Base-by-base conservation (phyloP, 1,140 invertebrate species). In the Brachionus manjavacas region DNA sequence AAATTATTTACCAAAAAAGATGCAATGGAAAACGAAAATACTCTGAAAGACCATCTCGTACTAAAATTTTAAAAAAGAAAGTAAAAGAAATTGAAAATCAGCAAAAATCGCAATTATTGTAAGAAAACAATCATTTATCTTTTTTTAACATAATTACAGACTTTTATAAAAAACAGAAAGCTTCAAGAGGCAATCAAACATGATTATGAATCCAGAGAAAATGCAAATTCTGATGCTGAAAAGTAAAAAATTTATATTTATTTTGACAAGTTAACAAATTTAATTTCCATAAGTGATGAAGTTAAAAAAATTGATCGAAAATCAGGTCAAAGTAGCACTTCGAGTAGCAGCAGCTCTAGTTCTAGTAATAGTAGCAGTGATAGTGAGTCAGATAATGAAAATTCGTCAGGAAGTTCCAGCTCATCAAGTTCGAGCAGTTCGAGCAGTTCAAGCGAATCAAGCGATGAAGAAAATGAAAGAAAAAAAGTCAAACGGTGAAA, bases 21-120 rank as follows among this genome's bases (percentile, higher is more conserved):
- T 97, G 95, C 88, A 94, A 92, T 85, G 94, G 93, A n/a, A 95
- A 96, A 90, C 90, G 94, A 64, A 96, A 96, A 89, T 94, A 94
- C 89, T 90, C 96, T 11, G 92, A 95, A 83, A 91, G 95, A 85
- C 92, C 92, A 43, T 95, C 95, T 1, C 91, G 95, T 68, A 95
- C 95, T 1, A 92, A 93, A 86, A 91, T 93, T 72, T 89, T 97
- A 83, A 94, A 93, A 85, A 95, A 95, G 88, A 86, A 87, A 74
- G 68, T 91, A 52, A 91, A 91, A 85, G 83, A 92, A 91, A 86
- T 87, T 93, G 86, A 93, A 85, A 87, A 91, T 79, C 85, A 89
- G 25, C 39, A 76, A 9, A 46, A 76, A 76, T 76, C 72, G 16
- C 72, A 76, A 25, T 31, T 76, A 25, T 49, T 76, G 72, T 76